These are phyloP conservation scores for Andrena hattorfiana DNA, from an alignment of 2,888 invertebrate genomes.

Conservation along the genomic window DNA sequence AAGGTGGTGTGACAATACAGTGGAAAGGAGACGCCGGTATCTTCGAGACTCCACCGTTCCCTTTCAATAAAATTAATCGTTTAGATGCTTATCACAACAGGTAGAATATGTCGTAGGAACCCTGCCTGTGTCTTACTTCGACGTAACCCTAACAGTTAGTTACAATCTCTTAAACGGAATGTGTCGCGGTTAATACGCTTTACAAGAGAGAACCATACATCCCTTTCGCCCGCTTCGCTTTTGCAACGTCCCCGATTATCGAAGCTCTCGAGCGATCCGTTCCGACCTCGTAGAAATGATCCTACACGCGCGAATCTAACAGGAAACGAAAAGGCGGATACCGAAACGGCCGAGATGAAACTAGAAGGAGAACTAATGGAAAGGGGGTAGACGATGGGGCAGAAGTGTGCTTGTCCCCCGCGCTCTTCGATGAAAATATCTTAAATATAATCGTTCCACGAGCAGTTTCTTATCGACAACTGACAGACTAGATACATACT, in stretches of 20 bases:
- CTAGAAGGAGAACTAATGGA: background rate
- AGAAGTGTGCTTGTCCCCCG: constrained; percentile 39
- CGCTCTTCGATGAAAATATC: constrained; percentile 51
- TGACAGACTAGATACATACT: constrained; percentile 65
- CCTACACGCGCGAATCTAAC: constrained; percentile 23
- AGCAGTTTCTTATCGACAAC: constrained; percentile 61
- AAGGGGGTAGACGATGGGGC: constrained; percentile 2
- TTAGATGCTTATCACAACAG: constrained; percentile 76
- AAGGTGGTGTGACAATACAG: constrained; percentile 53
- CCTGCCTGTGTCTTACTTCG: constrained; percentile 70
- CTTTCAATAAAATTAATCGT: constrained; percentile 74
- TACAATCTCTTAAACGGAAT: constrained; percentile 65
- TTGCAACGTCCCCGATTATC: constrained; percentile 51
- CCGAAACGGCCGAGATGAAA: background rate
- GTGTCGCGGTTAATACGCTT: constrained; percentile 58
- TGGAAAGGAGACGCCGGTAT: constrained; percentile 50
- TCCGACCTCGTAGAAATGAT: constrained; percentile 13
- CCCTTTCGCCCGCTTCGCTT: constrained; percentile 18
- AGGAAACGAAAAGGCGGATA: background rate
- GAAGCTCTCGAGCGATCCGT: background rate
- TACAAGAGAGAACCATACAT: constrained; percentile 29
- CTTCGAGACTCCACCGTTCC: constrained; percentile 68
- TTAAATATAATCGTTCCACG: constrained; percentile 56
- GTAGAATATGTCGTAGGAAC: constrained; percentile 75
- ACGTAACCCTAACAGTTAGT: constrained; percentile 58